Base-by-base conservation (phyloP, 2,797 vertebrate species). In the Chiropotes sagulatus region DNA sequence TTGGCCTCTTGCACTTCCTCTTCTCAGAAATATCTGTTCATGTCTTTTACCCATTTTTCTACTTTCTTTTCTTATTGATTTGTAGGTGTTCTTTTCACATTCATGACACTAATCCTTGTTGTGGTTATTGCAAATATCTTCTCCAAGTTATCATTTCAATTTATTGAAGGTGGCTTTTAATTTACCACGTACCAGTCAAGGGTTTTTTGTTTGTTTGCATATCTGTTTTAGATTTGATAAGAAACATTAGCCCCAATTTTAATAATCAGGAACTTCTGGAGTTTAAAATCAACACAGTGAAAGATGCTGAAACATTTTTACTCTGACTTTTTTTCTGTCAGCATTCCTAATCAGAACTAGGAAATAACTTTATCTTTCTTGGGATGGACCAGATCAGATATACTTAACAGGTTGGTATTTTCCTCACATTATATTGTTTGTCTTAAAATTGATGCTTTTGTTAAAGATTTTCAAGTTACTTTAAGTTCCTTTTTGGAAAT, bases 221-320 rank as follows among this genome's bases (percentile, higher is more conserved):
- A 46, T 50, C 72, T 84, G 48, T 64, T 87, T 95, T 79, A 81
- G 57, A 94, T 88, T 94, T 73, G 24, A 13, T 85, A 36, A 58
- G 88, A 82, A 96, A 87, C 1, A 4, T 70, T n/a, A 50, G 8
- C 20, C 58, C 14, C 17, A 26, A 39, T 64, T 75, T 96, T 61
- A 79, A 75, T 54, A 75, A 75, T 8, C 12, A 88, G 46, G 50
- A 61, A 50, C 52, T 70, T 84, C 80, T 61, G 33, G 33, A 58
- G 39, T 64, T 85, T 78, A 78, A 83, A 94, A 41, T 86, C 86
- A 84, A 52, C 12, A 28, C 46, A 44, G 4, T 24, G 7, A 22
- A 96, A 93, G 41, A 82, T 11, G 30, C 79, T 75, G 67, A 70
- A 48, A 58, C 19, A 46, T 61, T 52, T 96, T 96, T 72, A 70